phyloP scores from a whole-genome alignment of 2,113 vertebrate species.

The Pelmatolapia mariae region DNA sequence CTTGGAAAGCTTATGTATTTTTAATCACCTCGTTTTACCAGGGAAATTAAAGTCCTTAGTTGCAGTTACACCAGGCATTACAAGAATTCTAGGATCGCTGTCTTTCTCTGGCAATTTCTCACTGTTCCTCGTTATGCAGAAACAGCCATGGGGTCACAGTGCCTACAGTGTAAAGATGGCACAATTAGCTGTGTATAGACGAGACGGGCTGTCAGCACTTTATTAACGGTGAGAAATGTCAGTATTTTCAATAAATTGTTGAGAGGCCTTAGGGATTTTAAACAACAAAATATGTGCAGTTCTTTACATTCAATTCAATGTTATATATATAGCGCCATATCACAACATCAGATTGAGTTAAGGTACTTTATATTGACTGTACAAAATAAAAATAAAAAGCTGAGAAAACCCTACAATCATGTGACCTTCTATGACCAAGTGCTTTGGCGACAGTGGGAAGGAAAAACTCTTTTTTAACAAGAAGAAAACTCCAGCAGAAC shows the following conservation, averaged over 20 bases:
- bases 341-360: background rate
- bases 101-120: background rate
- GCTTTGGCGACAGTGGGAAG: background rate
- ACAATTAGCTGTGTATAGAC: too few species aligned
- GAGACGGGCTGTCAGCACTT: background rate
- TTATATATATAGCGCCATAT: fast-evolving
- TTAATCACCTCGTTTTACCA: constrained; percentile 43
- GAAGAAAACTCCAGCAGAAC: background rate
- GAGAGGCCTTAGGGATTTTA: background rate
- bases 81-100: constrained; percentile 4
- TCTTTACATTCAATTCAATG: background rate
- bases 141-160: background rate
- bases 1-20: constrained; percentile 24
- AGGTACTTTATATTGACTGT: background rate
- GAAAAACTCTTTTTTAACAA: fast-evolving
- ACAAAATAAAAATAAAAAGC: background rate
- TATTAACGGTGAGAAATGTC: background rate
- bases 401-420: fast-evolving
- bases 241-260: background rate
- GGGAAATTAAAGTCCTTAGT: constrained; percentile 45
- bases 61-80: background rate
- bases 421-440: background rate
- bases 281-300: background rate
- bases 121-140: constrained; percentile 5
- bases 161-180: background rate